A percentile compares a stretch with the other conserved stretches of the same genome.
Conservation (phyloP, 1,140 invertebrate species). For the Oreohelix idahoensis region DNA sequence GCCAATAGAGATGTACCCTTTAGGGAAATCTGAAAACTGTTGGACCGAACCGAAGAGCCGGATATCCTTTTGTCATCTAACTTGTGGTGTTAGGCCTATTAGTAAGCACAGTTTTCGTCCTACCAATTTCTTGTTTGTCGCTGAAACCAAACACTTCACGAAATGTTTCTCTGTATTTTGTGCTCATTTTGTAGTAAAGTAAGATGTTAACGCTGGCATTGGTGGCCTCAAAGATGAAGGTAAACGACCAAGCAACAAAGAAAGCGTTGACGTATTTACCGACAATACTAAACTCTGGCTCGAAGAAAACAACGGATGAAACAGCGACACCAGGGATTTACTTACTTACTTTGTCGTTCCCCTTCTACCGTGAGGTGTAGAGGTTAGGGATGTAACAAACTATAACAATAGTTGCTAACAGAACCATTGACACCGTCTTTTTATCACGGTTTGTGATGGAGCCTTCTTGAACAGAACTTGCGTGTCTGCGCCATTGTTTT, state of each 20-base stretch:
- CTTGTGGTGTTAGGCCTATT: too few relatives aligned
- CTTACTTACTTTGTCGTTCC: too few relatives aligned
- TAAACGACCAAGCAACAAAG: constrained; percentile 11
- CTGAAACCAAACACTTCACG: not conserved
- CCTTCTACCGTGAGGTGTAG: too few relatives aligned
- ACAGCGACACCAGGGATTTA: not conserved
- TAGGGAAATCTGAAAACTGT: too few relatives aligned
- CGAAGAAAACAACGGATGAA: not conserved
- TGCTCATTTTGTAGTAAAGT: constrained; percentile 22
- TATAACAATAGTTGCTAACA: not conserved
- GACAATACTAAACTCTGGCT: constrained; percentile 22
- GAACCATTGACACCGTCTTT: not conserved
- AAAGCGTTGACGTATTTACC: constrained; percentile 2
- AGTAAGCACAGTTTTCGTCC: too few relatives aligned
- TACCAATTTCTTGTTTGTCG: too few relatives aligned
- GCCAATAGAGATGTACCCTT: too few relatives aligned
- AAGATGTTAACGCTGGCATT: constrained; percentile 28
- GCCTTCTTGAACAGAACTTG: not conserved
- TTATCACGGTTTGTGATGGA: not conserved
- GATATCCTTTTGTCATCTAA: too few relatives aligned
- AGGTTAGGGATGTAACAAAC: not conserved
- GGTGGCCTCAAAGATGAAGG: constrained; percentile 5
- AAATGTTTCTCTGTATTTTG: constrained; percentile 12
- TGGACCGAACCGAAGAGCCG: too few relatives aligned
- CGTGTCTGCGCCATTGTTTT: not conserved